Base-by-base conservation (phyloP, 2,113 vertebrate species). In the Suncus etruscus region DNA sequence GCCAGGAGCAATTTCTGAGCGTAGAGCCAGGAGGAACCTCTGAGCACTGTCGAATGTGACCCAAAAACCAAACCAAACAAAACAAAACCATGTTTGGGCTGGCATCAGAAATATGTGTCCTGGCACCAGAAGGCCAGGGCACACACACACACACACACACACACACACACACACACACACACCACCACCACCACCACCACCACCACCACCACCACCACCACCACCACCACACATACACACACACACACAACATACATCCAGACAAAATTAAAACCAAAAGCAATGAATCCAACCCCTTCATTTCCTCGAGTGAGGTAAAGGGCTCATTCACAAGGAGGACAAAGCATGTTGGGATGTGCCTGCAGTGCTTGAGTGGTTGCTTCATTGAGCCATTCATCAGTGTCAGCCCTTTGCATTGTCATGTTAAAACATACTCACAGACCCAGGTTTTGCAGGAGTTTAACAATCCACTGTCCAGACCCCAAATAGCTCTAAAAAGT, bases 341-440 rank as follows among this genome's bases (percentile, higher is more conserved):
- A 48, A 65, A 68, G 95, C 95, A 95, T 87, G 83, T 94, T 50
- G 87, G 94, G 96, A 97, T 95, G 93, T 45, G 1, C 69, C 92
- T 91, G 75, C 77, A 58, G 85, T 75, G 81, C 95, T 95, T 89
- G 87, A 83, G 84, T 88, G 76, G 89, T 93, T 90, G 84, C 94
- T 86, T 83, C 18, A 65, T 80, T 77, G 85, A 95, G 86, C 94
- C 95, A 95, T 96, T 96, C 95, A 96, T 97, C 96, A 97, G 91
- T 86, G 96, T 96, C 96, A 92, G 82, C 92, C 77, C 45, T 94
- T 63, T 8, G 1, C 90, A 91, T 89, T 47, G 81, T 54, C 95
- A 73, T 90, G 93, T 77, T 78, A 93, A 95, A 81, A 77, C 9
- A 75, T 72, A 80, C 90, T 92, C 92, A 87, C 73, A 4, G 80